Evolutionary conservation across 2,797 vertebrate species (phyloP).

Genomic region (Intellagama lesueurii): DNA sequence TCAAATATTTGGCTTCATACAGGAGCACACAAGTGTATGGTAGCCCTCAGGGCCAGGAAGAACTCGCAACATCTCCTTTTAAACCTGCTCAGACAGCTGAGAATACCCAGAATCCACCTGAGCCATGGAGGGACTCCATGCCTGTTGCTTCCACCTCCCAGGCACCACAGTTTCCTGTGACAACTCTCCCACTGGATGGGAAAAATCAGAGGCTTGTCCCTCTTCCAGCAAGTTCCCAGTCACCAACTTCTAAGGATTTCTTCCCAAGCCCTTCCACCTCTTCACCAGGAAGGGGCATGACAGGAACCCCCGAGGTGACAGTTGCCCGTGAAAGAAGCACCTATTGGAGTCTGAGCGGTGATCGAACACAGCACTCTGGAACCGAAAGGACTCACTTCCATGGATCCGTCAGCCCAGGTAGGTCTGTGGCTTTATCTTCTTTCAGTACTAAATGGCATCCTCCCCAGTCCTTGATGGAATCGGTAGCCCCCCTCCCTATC

Average conservation of each 20-base stretch:
- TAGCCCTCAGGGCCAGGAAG: neutral
- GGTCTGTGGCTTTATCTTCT: slow-evolving; percentile 25
- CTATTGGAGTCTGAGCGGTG: slow-evolving; percentile 43
- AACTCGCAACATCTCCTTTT: neutral
- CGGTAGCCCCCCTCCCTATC: neutral
- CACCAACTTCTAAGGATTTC: neutral
- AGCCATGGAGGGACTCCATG: neutral
- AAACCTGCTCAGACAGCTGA: neutral
- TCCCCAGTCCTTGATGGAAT: neutral
- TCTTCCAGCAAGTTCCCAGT: neutral
- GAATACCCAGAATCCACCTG: slow-evolving; percentile 6
- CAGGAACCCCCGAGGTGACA: slow-evolving; percentile 47
- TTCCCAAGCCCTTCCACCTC: neutral
- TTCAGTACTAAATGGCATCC: neutral
- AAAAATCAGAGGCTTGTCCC: neutral
- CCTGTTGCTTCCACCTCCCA: neutral
- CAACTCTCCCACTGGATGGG: neutral
- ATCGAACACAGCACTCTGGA: neutral
- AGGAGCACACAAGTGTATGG: slow-evolving; percentile 39
- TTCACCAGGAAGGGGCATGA: neutral
- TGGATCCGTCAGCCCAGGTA: slow-evolving; percentile 60
- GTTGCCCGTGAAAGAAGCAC: slow-evolving; percentile 57
- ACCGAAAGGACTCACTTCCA: neutral
- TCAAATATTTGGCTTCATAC: slow-evolving; percentile 29
- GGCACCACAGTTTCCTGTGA: neutral